These are phyloP conservation scores for Drosophila santomea DNA, from an alignment of 1,140 invertebrate genomes.

Conservation along the genomic window DNA sequence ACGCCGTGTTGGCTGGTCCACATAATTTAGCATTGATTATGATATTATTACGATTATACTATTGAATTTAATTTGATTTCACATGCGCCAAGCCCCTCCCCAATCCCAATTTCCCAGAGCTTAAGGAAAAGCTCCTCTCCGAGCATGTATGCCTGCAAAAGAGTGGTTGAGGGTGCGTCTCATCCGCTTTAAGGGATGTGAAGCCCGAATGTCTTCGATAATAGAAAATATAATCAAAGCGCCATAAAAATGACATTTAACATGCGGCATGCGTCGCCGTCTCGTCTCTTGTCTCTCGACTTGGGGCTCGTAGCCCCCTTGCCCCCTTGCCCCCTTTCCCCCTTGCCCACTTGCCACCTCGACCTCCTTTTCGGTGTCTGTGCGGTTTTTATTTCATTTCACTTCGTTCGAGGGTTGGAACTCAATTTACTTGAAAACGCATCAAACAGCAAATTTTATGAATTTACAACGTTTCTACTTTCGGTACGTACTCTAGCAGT, in stretches of 20 bases:
- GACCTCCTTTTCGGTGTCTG: conserved; percentile 44
- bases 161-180: conserved; percentile 15
- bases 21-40: conserved; percentile 82
- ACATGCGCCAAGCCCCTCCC: conserved; percentile 24
- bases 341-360: conserved; percentile 4
- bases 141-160: conserved; percentile 2
- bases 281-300: conserved; percentile 52
- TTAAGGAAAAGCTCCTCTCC: conserved; percentile 65
- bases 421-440: conserved; percentile 83
- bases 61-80: conserved; percentile 82
- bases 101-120: conserved; percentile 35
- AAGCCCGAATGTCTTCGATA: conserved; percentile 75
- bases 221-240: conserved; percentile 83
- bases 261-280: conserved; percentile 76
- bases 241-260: conserved; percentile 83
- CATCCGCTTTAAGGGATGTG: conserved; percentile 49
- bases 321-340: background rate
- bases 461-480: conserved; percentile 80
- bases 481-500: conserved; percentile 26
- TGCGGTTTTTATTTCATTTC: conserved; percentile 82
- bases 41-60: conserved; percentile 79
- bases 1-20: conserved; percentile 66
- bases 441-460: conserved; percentile 83
- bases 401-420: conserved; percentile 80
- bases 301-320: conserved; percentile 8